Percentiles rank a stretch among this genome's conserved stretches.
phyloP scores from a whole-genome alignment of 2,797 vertebrate genomes.

The Myripristis jacobus region DNA sequence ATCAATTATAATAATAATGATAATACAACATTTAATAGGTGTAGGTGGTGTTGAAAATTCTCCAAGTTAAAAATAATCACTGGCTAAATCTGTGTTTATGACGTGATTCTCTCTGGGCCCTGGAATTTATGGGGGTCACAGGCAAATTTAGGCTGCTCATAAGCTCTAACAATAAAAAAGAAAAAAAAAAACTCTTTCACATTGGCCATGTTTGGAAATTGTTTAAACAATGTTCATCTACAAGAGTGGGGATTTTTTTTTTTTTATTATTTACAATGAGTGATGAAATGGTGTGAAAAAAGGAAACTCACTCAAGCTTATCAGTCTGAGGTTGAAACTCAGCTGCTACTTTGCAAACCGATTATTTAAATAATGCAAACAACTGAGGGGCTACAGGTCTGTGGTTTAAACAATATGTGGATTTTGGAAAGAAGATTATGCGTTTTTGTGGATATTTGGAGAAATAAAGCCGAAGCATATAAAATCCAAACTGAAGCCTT shows the following conservation, averaged over 20 bases:
- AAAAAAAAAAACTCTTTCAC: not conserved
- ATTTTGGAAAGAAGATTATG: conserved; percentile 1
- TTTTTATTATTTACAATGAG: not conserved
- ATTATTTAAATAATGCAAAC: not conserved
- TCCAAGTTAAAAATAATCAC: not conserved
- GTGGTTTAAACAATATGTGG: not conserved
- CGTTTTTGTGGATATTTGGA: not conserved
- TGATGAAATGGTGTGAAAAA: too few relatives aligned
- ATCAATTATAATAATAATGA: too few relatives aligned
- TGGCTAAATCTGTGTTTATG: not conserved
- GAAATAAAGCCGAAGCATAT: conserved; percentile 4
- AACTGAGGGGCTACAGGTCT: conserved; percentile 1
- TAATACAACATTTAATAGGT: too few relatives aligned
- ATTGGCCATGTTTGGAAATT: not conserved
- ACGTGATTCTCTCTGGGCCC: not conserved
- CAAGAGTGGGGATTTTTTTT: not conserved
- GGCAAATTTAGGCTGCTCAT: not conserved
- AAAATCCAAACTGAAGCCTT: not conserved
- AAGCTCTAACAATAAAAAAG: not conserved
- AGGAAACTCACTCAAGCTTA: too few relatives aligned
- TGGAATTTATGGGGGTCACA: not conserved
- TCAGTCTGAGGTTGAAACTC: too few relatives aligned
- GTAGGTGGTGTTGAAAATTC: not conserved
- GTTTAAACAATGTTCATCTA: not conserved
- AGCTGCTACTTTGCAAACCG: too few relatives aligned